Base-by-base conservation (phyloP, 1,140 invertebrate genomes). In the Oedothorax gibbosus region DNA sequence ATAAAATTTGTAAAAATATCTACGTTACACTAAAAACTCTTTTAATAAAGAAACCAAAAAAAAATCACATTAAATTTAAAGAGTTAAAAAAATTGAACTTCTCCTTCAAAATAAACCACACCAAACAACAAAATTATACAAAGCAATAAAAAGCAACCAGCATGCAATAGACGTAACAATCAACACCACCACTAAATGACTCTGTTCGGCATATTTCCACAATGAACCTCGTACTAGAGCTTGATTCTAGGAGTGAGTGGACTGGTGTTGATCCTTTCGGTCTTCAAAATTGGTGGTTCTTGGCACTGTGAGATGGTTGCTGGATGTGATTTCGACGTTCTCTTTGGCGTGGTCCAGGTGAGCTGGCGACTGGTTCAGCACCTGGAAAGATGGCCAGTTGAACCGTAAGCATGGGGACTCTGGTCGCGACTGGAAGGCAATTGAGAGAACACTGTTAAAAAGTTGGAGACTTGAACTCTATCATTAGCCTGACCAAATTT, bases 301-400 rank as follows among this genome's bases (percentile, higher is more conserved):
- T 8, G 78, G 78, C 14, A 81, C 66, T 6, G 14, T 71, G 2
- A 81, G 68, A 15, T 71, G 62, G 14, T 75, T 75, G 69, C 49
- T 51, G 57, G 57, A 35, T 5, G 35, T 60, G 20, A 7, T n/a
- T 12, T 0, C 3, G 15, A 21, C 4, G 5, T 35, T 21, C 0
- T 11, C 18, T 35, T 75, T 57, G 18, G 12, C 72, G 18, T 21
- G 10, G 11, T 56, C 72, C 10, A n/a, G 54, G 7, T 20, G 20
- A 15, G 49, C 18, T 11, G 35, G 20, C 12, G 66, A 35, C 8
- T 57, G 78, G 11, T 71, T 71, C 14, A 81, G 56, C 54, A 50
- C 78, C 18, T 81, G 78, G 18, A 81, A 81, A 10, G 78, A 81
- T 2, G 78, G 78, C 78, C 78, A 81, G 66, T 81, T 68, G 54